A percentile compares a stretch with the other conserved stretches of the same genome.
phyloP scores from a whole-genome alignment of 2,113 vertebrate species.

The Ranitomeya imitator region DNA sequence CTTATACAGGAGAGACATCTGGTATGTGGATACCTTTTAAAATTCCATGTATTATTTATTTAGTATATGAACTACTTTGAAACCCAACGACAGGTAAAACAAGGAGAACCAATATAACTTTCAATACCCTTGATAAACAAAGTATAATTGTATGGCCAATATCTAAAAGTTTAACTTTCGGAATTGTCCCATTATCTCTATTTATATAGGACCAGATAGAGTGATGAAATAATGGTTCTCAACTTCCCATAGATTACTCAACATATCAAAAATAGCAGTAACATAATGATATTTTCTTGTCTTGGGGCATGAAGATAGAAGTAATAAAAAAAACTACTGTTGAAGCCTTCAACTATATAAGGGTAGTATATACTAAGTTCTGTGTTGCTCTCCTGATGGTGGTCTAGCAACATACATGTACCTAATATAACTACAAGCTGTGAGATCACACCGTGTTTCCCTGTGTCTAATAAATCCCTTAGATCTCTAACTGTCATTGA shows the following conservation, averaged over 20 bases:
- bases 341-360: no score
- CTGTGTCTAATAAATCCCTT: no score
- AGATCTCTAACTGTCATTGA: background rate
- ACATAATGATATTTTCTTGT: background rate
- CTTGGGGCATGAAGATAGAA: background rate
- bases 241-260: background rate
- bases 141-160: background rate
- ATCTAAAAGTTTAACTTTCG: background rate
- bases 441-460: no score
- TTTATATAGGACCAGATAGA: background rate
- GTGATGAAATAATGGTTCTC: background rate
- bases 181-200: background rate
- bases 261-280: background rate
- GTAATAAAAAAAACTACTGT: no score
- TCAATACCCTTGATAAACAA: slow-evolving; percentile 23
- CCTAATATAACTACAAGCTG: no score
- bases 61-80: slow-evolving; percentile 4
- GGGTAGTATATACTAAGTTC: no score
- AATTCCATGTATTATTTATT: slow-evolving; percentile 18
- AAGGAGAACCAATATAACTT: background rate
- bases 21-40: slow-evolving; percentile 26
- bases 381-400: background rate
- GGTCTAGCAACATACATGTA: background rate
- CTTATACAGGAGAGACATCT: slow-evolving; percentile 63
- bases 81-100: background rate